Evolutionary conservation across 2,113 vertebrate genomes (phyloP).

Genomic region (Ctenomys sociabilis): DNA sequence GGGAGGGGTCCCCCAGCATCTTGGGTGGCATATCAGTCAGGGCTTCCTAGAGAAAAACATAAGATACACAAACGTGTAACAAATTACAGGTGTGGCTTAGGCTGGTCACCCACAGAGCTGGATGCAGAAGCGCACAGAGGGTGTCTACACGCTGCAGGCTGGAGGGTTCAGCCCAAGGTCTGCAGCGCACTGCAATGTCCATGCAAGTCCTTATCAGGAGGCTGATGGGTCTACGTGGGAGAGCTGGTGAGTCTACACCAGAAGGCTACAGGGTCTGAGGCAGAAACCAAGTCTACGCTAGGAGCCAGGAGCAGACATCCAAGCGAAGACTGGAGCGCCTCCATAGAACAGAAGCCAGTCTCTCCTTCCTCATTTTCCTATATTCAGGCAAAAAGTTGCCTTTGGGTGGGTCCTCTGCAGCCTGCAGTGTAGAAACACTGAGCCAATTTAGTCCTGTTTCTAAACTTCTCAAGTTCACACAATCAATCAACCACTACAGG

Average conservation of each 20-base stretch:
- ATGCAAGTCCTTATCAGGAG: background rate
- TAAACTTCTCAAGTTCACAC: background rate
- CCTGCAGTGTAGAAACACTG: background rate
- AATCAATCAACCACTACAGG: background rate
- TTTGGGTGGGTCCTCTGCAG: background rate
- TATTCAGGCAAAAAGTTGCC: too few species aligned
- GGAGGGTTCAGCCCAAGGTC: background rate
- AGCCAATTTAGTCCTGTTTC: background rate
- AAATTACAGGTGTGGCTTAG: background rate
- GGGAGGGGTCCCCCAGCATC: background rate
- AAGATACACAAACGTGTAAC: background rate
- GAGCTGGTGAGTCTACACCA: background rate
- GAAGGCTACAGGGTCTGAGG: background rate
- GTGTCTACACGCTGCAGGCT: too few species aligned
- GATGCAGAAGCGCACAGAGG: too few species aligned
- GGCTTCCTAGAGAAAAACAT: background rate
- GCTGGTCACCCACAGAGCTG: background rate
- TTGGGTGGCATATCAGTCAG: background rate
- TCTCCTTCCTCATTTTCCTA: background rate
- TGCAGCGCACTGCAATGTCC: background rate
- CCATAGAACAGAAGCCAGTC: background rate
- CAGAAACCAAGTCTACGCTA: background rate
- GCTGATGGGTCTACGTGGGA: background rate
- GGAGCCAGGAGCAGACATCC: background rate
- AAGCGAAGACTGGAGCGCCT: background rate